These are phyloP conservation scores for Pararge aegeria DNA, from an alignment of 1,140 invertebrate genomes.

Conservation along the genomic window DNA sequence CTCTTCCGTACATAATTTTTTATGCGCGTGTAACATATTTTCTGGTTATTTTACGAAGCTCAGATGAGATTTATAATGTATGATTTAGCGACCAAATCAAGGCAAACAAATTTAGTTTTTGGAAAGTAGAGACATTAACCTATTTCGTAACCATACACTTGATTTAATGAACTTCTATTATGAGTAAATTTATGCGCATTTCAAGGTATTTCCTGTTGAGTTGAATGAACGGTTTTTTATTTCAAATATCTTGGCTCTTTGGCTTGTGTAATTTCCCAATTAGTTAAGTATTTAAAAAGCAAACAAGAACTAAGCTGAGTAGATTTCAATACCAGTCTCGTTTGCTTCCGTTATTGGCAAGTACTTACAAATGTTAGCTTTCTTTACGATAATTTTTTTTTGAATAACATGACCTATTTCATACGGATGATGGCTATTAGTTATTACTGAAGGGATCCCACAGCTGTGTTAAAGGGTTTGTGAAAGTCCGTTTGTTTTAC, in stretches of 20 bases:
- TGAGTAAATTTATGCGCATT: constrained; percentile 8
- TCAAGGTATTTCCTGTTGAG: constrained; percentile 4
- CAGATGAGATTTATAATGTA: background rate
- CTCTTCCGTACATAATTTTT: too few species aligned
- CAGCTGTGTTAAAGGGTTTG: too few species aligned
- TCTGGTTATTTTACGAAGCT: background rate
- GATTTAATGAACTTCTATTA: background rate
- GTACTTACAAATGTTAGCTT: background rate
- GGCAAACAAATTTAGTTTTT: constrained; percentile 1
- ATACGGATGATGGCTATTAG: too few species aligned
- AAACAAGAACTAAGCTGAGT: constrained; percentile 5
- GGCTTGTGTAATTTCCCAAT: constrained; percentile 14
- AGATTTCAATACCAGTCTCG: constrained; percentile 2
- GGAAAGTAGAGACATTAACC: constrained; percentile 8
- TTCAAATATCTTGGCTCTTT: background rate
- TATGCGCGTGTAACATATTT: background rate
- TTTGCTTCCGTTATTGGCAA: constrained; percentile 9
- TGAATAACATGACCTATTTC: too few species aligned
- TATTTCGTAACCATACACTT: background rate
- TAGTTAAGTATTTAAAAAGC: constrained; percentile 16
- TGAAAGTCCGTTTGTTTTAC: too few species aligned
- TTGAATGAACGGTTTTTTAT: constrained; percentile 7
- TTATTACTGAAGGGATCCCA: too few species aligned
- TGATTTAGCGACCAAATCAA: constrained; percentile 5
- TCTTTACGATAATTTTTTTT: background rate